Percentiles rank a stretch among this genome's conserved stretches.
These are phyloP conservation scores for Zaprionus nigranus DNA, from an alignment of 1,140 invertebrate species.

Conservation along the genomic window DNA sequence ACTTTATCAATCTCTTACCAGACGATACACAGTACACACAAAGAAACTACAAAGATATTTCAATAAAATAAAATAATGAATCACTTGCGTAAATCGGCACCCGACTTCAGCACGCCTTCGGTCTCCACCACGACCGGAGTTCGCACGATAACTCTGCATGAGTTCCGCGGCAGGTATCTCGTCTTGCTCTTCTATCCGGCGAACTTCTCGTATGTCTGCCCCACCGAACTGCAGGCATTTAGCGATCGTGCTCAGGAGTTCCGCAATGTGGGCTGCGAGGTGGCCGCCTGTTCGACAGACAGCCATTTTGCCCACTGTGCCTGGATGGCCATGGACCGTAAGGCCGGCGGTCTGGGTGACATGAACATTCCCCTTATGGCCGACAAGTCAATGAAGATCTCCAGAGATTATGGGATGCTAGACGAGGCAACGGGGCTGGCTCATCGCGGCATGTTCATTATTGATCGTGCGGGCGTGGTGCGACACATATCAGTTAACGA, in stretches of 20 bases:
- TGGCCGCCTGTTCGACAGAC: slow-evolving; percentile 95
- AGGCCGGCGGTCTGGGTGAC: slow-evolving; percentile 95
- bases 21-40: not conserved
- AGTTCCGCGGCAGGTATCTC: slow-evolving; percentile 97
- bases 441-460: slow-evolving; percentile 98
- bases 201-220: slow-evolving; percentile 98
- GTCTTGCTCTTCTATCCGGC: slow-evolving; percentile 98
- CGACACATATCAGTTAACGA: slow-evolving; percentile 99
- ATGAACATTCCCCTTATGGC: slow-evolving; percentile 98
- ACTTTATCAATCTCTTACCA: not conserved
- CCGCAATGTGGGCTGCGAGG: slow-evolving; percentile 91
- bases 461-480: slow-evolving; percentile 95
- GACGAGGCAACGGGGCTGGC: slow-evolving; percentile 96
- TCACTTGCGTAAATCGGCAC: slow-evolving; percentile 86
- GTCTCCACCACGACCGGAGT: slow-evolving; percentile 96
- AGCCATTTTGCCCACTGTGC: slow-evolving; percentile 95
- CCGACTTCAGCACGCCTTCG: slow-evolving; percentile 90
- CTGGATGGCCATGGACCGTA: slow-evolving; percentile 97
- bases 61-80: slow-evolving; percentile 16
- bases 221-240: slow-evolving; percentile 97
- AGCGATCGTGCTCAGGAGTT: slow-evolving; percentile 94
- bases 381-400: slow-evolving; percentile 95
- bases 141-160: slow-evolving; percentile 92
- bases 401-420: slow-evolving; percentile 95
- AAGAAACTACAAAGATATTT: not conserved